Evolutionary conservation across 2,797 vertebrate genomes (phyloP).

Genomic region (Eleutherodactylus coqui): DNA sequence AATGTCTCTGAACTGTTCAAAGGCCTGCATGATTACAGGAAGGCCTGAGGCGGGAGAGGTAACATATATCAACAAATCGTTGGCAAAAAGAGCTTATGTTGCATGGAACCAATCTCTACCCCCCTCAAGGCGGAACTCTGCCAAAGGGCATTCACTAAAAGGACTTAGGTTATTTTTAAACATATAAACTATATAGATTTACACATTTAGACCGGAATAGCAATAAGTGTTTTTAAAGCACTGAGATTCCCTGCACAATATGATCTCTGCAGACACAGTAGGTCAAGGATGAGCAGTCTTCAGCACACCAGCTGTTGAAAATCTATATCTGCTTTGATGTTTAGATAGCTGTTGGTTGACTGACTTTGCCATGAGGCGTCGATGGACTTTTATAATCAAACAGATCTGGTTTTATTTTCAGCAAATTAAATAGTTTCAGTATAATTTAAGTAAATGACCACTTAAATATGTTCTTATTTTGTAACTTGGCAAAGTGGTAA

Average conservation of each 20-base stretch:
- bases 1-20: no score
- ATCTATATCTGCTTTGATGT: constrained; percentile 33
- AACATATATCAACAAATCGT: no score
- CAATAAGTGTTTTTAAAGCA: neutral
- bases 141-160: no score
- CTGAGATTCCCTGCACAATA: neutral
- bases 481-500: neutral
- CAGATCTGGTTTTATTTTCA: neutral
- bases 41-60: no score
- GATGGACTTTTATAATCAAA: neutral
- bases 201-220: neutral
- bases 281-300: constrained; percentile 45
- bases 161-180: no score
- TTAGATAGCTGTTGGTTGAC: neutral
- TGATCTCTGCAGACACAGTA: constrained; percentile 42
- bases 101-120: no score
- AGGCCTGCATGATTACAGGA: no score
- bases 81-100: no score
- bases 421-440: neutral
- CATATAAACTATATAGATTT: constrained; percentile 17
- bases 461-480: neutral
- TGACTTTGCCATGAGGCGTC: constrained; percentile 2
- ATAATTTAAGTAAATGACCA: neutral
- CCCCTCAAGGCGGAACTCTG: no score
- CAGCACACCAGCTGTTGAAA: constrained; percentile 22